Base-by-base conservation (phyloP, 2,113 vertebrate genomes). In the Odontophorus gujanensis region DNA sequence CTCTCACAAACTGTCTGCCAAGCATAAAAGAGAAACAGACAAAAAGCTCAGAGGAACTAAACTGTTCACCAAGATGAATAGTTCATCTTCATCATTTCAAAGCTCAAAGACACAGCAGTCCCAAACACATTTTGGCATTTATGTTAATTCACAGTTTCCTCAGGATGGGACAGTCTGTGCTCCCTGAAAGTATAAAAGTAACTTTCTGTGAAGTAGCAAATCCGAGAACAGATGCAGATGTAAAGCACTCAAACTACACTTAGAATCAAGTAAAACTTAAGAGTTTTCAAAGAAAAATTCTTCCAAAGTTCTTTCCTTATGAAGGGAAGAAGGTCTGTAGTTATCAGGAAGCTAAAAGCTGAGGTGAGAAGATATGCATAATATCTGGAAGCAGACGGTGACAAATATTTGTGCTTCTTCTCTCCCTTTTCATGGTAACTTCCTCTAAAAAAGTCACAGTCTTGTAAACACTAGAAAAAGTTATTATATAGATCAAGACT, bases 381-480 rank as follows among this genome's bases (percentile, higher is more conserved):
- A 87, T 71, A 85, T 62, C 38, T 81, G 78, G 71, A 89, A 89
- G 74, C 10, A 67, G 45, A 89, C 89, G 62, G 81, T 42, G 16
- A 6, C 38, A 67, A 75, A 89, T 22, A 19, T 87, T 59, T 55
- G 17, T 51, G 38, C 32, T 89, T 62, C 32, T 87, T 65, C 90
- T 76, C 40, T 48, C 67, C 53, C 79, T 85, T 53, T 90, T 92
- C 45, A 85, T 19, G 45, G 80, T 45, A 92, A 76, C 17, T 83
- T 43, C 28, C 38, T 69, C 77, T 68, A 68, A 87, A 6, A 95
- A 89, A 89, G 47, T 19, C 9, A 45, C 21, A 63, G 20, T 25
- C 43, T 57, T 65, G 47, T 77, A 92, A 95, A 90, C 32, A 11
- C 47, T 71, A 84, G 42, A 21, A 67, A 78, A 90, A 92, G 51